These are phyloP conservation scores for Cinara cedri DNA, from an alignment of 2,888 invertebrate genomes.

Conservation along the genomic window DNA sequence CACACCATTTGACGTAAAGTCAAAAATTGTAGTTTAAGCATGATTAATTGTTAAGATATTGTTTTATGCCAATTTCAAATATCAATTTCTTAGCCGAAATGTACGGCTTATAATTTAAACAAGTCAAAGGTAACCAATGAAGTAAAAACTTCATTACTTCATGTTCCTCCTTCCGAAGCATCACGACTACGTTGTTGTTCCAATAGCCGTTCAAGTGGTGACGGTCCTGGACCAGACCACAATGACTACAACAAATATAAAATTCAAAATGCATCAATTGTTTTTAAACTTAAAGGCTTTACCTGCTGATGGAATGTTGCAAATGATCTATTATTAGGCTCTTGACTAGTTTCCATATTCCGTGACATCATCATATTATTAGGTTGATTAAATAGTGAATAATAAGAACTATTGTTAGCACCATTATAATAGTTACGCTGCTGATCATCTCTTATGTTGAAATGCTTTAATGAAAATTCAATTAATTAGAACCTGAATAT, in stretches of 20 bases:
- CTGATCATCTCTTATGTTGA: slow-evolving; percentile 52
- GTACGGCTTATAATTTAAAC: background rate
- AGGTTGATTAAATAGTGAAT: slow-evolving; percentile 54
- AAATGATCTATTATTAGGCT: slow-evolving; percentile 44
- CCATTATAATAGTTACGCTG: slow-evolving; percentile 42
- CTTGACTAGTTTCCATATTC: slow-evolving; percentile 45
- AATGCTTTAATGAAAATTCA: slow-evolving; percentile 20
- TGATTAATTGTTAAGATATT: slow-evolving; percentile 25
- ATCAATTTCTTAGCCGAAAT: background rate
- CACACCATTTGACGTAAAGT: background rate
- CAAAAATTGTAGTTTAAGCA: slow-evolving; percentile 18
- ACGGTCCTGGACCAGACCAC: slow-evolving; percentile 79
- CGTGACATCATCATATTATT: slow-evolving; percentile 49
- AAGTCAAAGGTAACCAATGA: background rate
- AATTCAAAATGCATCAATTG: background rate
- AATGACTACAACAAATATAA: slow-evolving; percentile 68
- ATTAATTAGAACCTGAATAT: background rate
- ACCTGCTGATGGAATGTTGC: slow-evolving; percentile 48
- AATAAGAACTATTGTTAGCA: slow-evolving; percentile 46
- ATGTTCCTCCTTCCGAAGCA: slow-evolving; percentile 64
- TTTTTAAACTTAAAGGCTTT: background rate
- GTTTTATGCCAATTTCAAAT: slow-evolving; percentile 12
- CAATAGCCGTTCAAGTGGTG: slow-evolving; percentile 78
- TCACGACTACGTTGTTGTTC: slow-evolving; percentile 76
- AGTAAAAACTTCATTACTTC: slow-evolving; percentile 59